These are phyloP conservation scores for Brachycybe producta DNA, from an alignment of 2,888 invertebrate species.

Conservation along the genomic window DNA sequence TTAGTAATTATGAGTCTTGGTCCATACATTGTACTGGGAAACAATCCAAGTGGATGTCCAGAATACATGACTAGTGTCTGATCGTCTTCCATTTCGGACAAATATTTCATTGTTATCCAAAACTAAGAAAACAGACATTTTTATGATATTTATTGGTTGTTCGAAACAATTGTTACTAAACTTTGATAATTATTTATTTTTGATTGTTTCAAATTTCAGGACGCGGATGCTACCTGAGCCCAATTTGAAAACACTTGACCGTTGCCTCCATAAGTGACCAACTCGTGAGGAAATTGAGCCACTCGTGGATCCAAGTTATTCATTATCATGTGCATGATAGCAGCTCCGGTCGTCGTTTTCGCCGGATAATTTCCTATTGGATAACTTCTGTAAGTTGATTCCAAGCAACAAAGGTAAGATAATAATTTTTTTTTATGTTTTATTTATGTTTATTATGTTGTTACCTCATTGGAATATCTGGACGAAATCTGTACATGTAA, in stretches of 20 bases:
- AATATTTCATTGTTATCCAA: conserved; percentile 42
- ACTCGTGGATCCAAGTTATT: conserved; percentile 48
- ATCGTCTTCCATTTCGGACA: conserved; percentile 40
- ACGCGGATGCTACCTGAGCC: conserved; percentile 39
- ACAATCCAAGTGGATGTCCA: conserved; percentile 47
- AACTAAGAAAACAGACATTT: conserved; percentile 38
- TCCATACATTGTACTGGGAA: conserved; percentile 37
- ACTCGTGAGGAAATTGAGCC: conserved; percentile 48
- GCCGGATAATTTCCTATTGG: conserved; percentile 40
- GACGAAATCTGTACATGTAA: conserved; percentile 45
- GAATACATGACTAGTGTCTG: conserved; percentile 48
- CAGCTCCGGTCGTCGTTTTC: conserved; percentile 37
- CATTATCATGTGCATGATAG: conserved; percentile 49
- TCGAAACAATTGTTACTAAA: background rate
- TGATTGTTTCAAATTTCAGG: background rate
- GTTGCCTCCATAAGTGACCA: conserved; percentile 50
- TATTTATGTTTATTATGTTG: conserved; percentile 1
- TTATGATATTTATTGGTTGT: background rate
- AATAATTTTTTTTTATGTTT: conserved; percentile 5
- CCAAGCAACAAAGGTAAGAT: too few relatives aligned
- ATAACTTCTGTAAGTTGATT: conserved; percentile 36
- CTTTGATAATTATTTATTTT: background rate
- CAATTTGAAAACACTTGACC: conserved; percentile 51
- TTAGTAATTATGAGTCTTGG: conserved; percentile 47
- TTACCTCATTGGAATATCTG: conserved; percentile 35